phyloP scores from a whole-genome alignment of 2,797 vertebrate genomes.

The Sebastes matsubarae region DNA sequence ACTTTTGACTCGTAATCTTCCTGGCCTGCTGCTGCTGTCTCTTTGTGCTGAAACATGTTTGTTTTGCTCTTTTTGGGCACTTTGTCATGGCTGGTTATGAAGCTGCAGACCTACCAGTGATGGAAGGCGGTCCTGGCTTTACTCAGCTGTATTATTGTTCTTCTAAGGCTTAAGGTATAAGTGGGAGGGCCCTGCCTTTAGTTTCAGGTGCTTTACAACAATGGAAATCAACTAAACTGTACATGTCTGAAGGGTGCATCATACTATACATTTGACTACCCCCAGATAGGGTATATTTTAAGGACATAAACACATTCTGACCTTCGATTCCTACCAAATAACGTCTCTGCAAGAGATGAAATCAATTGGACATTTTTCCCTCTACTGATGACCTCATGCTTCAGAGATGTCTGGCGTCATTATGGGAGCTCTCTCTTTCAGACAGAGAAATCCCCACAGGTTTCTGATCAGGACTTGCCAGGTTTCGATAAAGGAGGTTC shows the following conservation, averaged over 20 bases:
- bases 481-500: conserved; percentile 82
- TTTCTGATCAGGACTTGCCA: conserved; percentile 78
- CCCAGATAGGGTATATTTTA: conserved; percentile 17
- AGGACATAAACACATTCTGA: conserved; percentile 22
- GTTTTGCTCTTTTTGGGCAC: conserved; percentile 61
- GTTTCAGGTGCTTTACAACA: conserved; percentile 61
- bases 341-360: conserved; percentile 40
- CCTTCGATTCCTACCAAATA: conserved; percentile 46
- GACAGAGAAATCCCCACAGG: conserved; percentile 70
- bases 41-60: conserved; percentile 73
- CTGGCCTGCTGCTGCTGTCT: conserved; percentile 41
- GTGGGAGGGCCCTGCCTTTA: conserved; percentile 55
- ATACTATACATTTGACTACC: background rate
- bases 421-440: conserved; percentile 70
- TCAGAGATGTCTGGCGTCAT: conserved; percentile 66
- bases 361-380: conserved; percentile 57
- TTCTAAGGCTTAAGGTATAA: conserved; percentile 43
- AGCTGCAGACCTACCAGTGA: conserved; percentile 37
- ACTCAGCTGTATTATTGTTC: conserved; percentile 74
- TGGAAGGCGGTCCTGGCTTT: conserved; percentile 50
- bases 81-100: conserved; percentile 66
- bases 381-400: conserved; percentile 65
- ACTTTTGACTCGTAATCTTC: conserved; percentile 70
- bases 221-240: conserved; percentile 5
- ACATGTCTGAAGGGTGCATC: background rate